Evolutionary conservation across 2,888 invertebrate species (phyloP).

Genomic region (Drosophila algonquin): DNA sequence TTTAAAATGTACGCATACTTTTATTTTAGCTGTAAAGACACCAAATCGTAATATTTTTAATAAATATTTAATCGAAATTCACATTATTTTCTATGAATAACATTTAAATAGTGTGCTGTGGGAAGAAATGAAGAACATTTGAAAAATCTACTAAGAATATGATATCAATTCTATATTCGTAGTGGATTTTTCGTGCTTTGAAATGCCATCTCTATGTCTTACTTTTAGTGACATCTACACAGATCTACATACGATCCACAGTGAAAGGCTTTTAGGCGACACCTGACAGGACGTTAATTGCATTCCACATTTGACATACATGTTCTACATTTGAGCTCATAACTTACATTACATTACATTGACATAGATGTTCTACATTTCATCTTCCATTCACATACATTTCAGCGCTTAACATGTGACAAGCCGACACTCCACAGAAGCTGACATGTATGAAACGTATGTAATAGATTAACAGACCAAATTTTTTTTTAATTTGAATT

Average conservation of each 20-base stretch:
- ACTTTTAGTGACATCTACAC: not conserved
- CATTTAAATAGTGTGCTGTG: not conserved
- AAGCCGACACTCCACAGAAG: too few relatives aligned
- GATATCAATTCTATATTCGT: not conserved
- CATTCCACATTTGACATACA: not conserved
- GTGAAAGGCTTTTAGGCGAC: not conserved
- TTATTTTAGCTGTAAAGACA: slow-evolving; percentile 48
- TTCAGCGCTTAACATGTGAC: too few relatives aligned
- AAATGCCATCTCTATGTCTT: not conserved
- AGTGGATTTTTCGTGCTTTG: not conserved
- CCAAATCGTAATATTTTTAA: slow-evolving; percentile 63
- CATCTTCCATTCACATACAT: too few relatives aligned
- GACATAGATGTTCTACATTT: too few relatives aligned
- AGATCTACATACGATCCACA: not conserved
- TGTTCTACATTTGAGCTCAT: too few relatives aligned
- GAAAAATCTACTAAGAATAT: not conserved
- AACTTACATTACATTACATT: too few relatives aligned
- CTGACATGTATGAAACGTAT: too few relatives aligned
- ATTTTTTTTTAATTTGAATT: too few relatives aligned
- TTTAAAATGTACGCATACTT: slow-evolving; percentile 41
- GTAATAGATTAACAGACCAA: too few relatives aligned
- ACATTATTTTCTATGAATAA: not conserved
- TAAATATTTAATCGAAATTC: slow-evolving; percentile 53
- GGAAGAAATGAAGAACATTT: not conserved
- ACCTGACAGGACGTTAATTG: not conserved